Conservation (phyloP, 92 coral and sea anemone species). For the Phymanthus crucifer region DNA sequence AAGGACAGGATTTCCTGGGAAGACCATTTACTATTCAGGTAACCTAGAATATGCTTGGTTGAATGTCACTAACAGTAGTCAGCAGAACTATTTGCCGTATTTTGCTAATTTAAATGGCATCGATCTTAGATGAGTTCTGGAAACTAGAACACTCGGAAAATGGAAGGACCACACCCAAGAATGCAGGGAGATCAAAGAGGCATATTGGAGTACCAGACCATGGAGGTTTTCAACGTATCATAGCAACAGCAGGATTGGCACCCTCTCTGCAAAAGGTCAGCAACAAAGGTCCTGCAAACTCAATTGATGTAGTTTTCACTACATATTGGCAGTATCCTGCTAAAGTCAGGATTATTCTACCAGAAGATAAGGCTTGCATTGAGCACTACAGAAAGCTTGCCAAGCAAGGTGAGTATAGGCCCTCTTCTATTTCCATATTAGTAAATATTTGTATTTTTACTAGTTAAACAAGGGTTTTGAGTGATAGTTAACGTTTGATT, state of each 20-base stretch:
- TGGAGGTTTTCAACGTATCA: conserved; percentile 96
- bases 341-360: conserved; percentile 86
- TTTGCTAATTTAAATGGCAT: not conserved
- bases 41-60: conserved; percentile 10
- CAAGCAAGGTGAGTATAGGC: conserved; percentile 67
- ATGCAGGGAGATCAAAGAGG: conserved; percentile 36
- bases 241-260: conserved; percentile 82
- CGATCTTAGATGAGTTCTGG: conserved; percentile 30
- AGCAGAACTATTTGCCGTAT: not conserved
- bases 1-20: conserved; percentile 88
- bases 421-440: too few relatives aligned
- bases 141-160: conserved; percentile 35
- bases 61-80: too few relatives aligned
- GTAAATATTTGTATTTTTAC: too few relatives aligned
- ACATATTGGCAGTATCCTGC: conserved; percentile 99
- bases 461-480: too few relatives aligned
- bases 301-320: conserved; percentile 86
- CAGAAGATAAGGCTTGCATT: conserved; percentile 88
- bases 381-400: conserved; percentile 85
- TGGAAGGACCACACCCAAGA: conserved; percentile 1
- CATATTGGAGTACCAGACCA: conserved; percentile 98
- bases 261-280: conserved; percentile 61
- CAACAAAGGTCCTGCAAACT: conserved; percentile 61
- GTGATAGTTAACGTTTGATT: too few relatives aligned
- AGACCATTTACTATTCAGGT: conserved; percentile 89